A percentile compares a stretch with the other conserved stretches of the same genome.
These are phyloP conservation scores for Cyclura pinguis DNA, from an alignment of 2,797 vertebrate species.

Conservation along the genomic window DNA sequence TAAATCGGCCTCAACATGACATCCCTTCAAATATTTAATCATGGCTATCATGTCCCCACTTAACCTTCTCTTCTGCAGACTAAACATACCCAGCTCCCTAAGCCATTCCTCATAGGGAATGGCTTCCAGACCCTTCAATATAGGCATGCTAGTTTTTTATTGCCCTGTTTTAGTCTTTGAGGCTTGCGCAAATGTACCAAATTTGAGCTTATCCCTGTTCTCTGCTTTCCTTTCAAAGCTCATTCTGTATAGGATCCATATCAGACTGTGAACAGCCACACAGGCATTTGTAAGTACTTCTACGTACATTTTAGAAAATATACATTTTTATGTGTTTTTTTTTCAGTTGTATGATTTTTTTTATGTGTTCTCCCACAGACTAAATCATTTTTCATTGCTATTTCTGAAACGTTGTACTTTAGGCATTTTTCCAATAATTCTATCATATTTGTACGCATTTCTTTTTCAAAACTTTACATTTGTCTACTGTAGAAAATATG, in stretches of 20 bases:
- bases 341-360: neutral
- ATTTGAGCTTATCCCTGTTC: neutral
- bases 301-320: too few relatives aligned
- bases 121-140: too few relatives aligned
- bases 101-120: too few relatives aligned
- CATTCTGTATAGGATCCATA: neutral
- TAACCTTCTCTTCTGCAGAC: too few relatives aligned
- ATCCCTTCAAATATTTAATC: too few relatives aligned
- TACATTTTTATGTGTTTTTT: neutral
- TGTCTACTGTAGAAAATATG: neutral
- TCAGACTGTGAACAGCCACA: neutral
- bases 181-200: too few relatives aligned
- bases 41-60: too few relatives aligned
- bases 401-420: neutral
- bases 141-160: too few relatives aligned
- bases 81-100: too few relatives aligned
- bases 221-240: neutral
- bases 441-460: neutral
- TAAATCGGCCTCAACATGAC: too few relatives aligned
- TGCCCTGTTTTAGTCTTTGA: neutral
- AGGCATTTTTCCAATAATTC: neutral
- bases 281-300: neutral
- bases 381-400: neutral
- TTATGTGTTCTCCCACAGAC: neutral
- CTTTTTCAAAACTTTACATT: neutral